Conservation (phyloP, 2,888 invertebrate genomes). For the Polydrusus tereticollis region DNA sequence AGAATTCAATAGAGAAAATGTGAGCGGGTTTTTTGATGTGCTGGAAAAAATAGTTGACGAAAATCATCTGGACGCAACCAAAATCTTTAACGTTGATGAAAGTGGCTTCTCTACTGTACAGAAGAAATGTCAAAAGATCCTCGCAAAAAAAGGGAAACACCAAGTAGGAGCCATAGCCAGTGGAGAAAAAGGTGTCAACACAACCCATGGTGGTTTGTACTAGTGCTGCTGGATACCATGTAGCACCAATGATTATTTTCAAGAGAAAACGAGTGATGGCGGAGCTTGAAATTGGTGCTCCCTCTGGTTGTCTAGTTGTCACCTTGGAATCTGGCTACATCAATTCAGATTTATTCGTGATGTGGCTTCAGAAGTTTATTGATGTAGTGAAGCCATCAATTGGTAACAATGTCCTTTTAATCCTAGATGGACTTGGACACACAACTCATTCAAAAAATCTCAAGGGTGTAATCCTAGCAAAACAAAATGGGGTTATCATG, state of each 20-base stretch:
- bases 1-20: conserved; percentile 17
- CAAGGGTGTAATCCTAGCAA: too few relatives aligned
- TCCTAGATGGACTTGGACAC: conserved; percentile 8
- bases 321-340: too few relatives aligned
- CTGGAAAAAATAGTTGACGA: too few relatives aligned
- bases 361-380: conserved; percentile 27
- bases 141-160: not conserved
- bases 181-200: conserved; percentile 2
- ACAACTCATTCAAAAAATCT: not conserved
- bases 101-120: conserved; percentile 14
- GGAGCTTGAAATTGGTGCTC: conserved; percentile 21
- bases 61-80: too few relatives aligned
- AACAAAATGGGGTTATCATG: not conserved
- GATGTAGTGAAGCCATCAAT: conserved; percentile 6
- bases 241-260: conserved; percentile 24
- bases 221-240: conserved; percentile 13
- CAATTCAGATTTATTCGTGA: conserved; percentile 23
- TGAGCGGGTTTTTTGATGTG: not conserved
- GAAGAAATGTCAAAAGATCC: conserved; percentile 6
- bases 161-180: conserved; percentile 3
- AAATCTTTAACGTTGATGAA: too few relatives aligned
- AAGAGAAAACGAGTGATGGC: conserved; percentile 24
- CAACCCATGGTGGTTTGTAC: not conserved
- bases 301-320: not conserved
- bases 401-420: conserved; percentile 2